Conservation (phyloP, 1,140 invertebrate species). For the Caerostris extrusa region DNA sequence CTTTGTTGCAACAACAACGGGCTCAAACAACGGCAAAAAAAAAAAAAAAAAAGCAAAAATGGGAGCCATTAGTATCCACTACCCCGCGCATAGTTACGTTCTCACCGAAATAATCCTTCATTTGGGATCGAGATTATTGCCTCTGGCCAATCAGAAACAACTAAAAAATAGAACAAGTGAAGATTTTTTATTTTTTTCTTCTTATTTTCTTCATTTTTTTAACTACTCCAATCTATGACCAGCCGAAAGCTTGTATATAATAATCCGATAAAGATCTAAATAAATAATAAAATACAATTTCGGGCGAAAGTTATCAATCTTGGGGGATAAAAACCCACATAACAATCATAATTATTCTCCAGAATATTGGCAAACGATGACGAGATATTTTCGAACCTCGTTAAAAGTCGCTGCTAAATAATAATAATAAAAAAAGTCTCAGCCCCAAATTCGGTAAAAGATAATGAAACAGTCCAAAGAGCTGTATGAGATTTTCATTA, state of each 20-base stretch:
- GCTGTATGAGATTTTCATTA: conserved; percentile 4
- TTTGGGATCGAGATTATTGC: conserved; percentile 16
- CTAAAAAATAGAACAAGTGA: not conserved
- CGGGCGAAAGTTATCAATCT: conserved; percentile 65
- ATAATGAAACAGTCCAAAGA: conserved; percentile 7
- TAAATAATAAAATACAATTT: conserved; percentile 73
- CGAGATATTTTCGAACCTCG: conserved; percentile 58
- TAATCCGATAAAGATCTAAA: conserved; percentile 73
- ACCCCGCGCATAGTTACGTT: not conserved
- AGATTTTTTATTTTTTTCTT: conserved; percentile 1
- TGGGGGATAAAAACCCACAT: conserved; percentile 39
- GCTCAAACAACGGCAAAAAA: not conserved
- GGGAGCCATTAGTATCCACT: conserved; percentile 40
- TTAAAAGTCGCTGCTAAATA: not conserved
- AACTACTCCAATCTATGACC: not conserved
- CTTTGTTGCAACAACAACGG: conserved; percentile 65
- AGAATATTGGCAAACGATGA: conserved; percentile 39
- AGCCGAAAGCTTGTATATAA: conserved; percentile 33
- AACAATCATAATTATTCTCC: conserved; percentile 67
- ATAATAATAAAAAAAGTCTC: not conserved
- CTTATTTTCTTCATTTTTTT: not conserved
- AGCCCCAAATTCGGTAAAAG: conserved; percentile 1
- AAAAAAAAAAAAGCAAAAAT: conserved; percentile 5
- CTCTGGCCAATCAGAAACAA: not conserved
- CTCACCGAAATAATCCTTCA: conserved; percentile 58